phyloP scores from a whole-genome alignment of 2,888 invertebrate species.

The Gortyna flavago region DNA sequence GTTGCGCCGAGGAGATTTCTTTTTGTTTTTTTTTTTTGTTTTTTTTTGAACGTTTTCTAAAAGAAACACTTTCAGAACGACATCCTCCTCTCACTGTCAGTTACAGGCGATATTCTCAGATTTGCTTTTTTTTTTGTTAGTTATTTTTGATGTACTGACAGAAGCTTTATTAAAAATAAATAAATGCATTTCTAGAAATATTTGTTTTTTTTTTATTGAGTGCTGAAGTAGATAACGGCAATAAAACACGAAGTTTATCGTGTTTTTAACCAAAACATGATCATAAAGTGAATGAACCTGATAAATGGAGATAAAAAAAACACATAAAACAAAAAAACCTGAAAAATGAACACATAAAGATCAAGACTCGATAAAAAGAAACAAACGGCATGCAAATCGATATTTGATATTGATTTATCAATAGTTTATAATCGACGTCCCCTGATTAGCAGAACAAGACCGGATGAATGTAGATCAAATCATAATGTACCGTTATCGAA shows the following conservation, averaged over 20 bases:
- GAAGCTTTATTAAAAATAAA: slow-evolving; percentile 1
- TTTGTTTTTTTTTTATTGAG: no score
- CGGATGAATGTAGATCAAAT: slow-evolving; percentile 57
- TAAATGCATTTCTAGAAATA: not conserved
- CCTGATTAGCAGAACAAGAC: slow-evolving; percentile 39
- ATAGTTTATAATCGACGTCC: slow-evolving; percentile 25
- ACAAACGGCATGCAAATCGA: not conserved
- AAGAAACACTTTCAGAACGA: not conserved
- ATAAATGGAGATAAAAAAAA: slow-evolving; percentile 10
- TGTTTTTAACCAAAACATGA: not conserved
- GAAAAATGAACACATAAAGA: slow-evolving; percentile 12
- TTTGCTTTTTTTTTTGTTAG: not conserved
- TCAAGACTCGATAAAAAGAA: slow-evolving; percentile 10
- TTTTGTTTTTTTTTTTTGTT: not conserved
- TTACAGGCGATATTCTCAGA: not conserved
- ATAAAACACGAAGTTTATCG: slow-evolving; percentile 19
- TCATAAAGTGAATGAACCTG: not conserved
- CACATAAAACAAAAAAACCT: no score
- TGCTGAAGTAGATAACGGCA: not conserved
- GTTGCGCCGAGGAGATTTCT: not conserved
- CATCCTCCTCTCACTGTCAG: not conserved
- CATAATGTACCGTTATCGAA: slow-evolving; percentile 49
- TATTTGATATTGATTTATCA: slow-evolving; percentile 37
- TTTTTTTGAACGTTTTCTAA: not conserved
- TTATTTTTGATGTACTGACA: not conserved